phyloP scores from a whole-genome alignment of 2,797 vertebrate genomes.

The Chrysolophus pictus region DNA sequence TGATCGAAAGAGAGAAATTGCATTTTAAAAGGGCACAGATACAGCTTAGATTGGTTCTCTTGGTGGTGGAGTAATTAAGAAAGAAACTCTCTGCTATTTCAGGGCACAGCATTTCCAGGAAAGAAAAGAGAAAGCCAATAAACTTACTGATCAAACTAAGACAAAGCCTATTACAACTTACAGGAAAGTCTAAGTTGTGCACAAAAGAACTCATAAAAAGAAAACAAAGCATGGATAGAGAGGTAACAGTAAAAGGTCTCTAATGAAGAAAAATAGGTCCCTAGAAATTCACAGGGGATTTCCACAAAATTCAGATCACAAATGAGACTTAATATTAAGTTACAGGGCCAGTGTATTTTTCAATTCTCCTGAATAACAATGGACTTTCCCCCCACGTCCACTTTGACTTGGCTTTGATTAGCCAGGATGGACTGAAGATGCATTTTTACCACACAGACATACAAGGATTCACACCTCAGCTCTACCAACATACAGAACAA shows the following conservation, averaged over 20 bases:
- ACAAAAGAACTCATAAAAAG: neutral
- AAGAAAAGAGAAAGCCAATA: neutral
- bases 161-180: neutral
- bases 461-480: neutral
- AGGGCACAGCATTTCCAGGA: neutral
- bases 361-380: neutral
- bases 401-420: neutral
- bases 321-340: neutral
- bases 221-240: neutral
- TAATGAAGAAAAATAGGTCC: neutral
- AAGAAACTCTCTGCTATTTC: neutral
- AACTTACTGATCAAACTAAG: neutral
- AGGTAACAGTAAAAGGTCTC: neutral
- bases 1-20: neutral
- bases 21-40: neutral
- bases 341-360: neutral
- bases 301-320: neutral
- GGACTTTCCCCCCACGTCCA: no score
- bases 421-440: neutral
- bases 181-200: neutral
- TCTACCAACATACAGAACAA: no score
- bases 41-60: neutral
- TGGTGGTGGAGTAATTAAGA: neutral
- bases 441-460: neutral
- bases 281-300: neutral